These are phyloP conservation scores for Acrobasis consociella DNA, from an alignment of 2,888 invertebrate species.

Conservation along the genomic window DNA sequence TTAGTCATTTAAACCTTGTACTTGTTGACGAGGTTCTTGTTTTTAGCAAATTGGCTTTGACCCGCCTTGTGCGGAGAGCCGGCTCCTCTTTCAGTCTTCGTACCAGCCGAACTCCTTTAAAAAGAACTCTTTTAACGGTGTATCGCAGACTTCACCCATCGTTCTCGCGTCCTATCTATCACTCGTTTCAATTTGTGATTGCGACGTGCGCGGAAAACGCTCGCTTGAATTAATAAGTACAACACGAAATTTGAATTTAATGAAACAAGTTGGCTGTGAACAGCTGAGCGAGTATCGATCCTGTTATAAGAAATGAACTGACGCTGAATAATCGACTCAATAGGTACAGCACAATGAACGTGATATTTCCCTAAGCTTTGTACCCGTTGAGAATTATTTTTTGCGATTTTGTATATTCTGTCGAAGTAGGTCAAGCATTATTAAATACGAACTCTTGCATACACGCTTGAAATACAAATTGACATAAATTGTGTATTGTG, in stretches of 20 bases:
- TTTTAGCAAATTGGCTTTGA: too few species aligned
- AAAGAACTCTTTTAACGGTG: too few species aligned
- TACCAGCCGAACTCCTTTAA: too few species aligned
- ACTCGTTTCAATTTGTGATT: background rate
- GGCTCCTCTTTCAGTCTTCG: too few species aligned
- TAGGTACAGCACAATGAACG: slow-evolving; percentile 26
- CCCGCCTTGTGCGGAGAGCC: too few species aligned
- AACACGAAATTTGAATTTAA: slow-evolving; percentile 84
- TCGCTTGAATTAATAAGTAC: slow-evolving; percentile 81
- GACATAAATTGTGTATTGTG: slow-evolving; percentile 3
- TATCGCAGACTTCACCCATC: background rate
- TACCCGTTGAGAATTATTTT: slow-evolving; percentile 22
- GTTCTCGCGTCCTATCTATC: background rate
- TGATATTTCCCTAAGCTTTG: slow-evolving; percentile 21
- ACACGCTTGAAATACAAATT: slow-evolving; percentile 11
- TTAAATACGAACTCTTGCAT: slow-evolving; percentile 17
- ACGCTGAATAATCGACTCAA: slow-evolving; percentile 28
- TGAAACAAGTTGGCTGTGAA: slow-evolving; percentile 79
- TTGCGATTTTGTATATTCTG: slow-evolving; percentile 23
- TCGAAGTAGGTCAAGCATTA: slow-evolving; percentile 20
- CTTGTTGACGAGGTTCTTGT: too few species aligned
- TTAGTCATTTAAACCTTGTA: too few species aligned
- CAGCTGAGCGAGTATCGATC: slow-evolving; percentile 79
- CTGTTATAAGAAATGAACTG: slow-evolving; percentile 51
- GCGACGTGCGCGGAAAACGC: slow-evolving; percentile 64